Evolutionary conservation across 2,113 vertebrate species (phyloP).

Genomic region (Saccopteryx leptura): DNA sequence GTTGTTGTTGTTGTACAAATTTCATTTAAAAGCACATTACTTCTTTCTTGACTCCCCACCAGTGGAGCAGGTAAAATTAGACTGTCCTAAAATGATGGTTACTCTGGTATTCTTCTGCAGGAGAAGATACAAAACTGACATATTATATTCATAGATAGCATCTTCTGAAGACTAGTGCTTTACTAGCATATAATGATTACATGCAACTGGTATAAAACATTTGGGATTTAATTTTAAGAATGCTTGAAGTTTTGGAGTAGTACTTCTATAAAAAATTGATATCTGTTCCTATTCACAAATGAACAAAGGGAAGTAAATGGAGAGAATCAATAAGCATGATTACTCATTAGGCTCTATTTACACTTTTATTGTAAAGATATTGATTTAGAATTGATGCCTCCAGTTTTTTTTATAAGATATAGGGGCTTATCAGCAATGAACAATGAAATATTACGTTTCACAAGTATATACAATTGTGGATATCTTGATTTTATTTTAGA

Average conservation of each 20-base stretch:
- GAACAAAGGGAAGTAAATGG: background rate
- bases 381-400: background rate
- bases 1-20: background rate
- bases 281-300: background rate
- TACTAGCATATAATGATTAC: background rate
- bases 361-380: background rate
- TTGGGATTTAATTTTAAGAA: background rate
- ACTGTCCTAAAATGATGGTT: slow-evolving; percentile 42
- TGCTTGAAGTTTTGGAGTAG: background rate
- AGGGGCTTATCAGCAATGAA: background rate
- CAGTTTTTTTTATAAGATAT: background rate
- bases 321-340: background rate
- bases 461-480: background rate
- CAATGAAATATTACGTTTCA: slow-evolving; percentile 35
- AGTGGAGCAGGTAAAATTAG: background rate
- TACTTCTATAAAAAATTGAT: background rate
- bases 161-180: background rate
- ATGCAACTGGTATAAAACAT: background rate
- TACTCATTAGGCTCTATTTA: background rate
- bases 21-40: slow-evolving; percentile 43
- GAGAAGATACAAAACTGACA: background rate
- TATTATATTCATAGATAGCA: slow-evolving; percentile 4
- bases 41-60: background rate
- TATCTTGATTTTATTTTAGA: slow-evolving; percentile 3
- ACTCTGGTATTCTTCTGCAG: background rate